A percentile compares a stretch with the other conserved stretches of the same genome.
phyloP scores from a whole-genome alignment of 2,113 vertebrate genomes.

The Tautogolabrus adspersus region DNA sequence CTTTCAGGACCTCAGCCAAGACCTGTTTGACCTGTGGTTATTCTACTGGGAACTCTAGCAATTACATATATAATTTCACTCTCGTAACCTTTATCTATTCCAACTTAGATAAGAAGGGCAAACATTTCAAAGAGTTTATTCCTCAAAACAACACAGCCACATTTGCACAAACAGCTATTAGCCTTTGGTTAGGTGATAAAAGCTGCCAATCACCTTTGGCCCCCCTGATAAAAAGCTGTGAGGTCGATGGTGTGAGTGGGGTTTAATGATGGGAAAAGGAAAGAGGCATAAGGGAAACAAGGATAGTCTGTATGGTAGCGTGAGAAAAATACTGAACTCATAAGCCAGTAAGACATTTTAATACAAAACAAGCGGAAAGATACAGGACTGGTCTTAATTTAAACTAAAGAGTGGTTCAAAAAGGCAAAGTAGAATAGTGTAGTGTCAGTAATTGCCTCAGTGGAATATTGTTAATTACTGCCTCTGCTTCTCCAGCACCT shows the following conservation, averaged over 20 bases:
- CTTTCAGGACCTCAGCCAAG: constrained; percentile 3
- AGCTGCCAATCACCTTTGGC: constrained; percentile 56
- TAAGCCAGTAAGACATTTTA: not conserved
- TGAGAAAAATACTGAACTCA: not conserved
- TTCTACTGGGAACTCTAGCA: not conserved
- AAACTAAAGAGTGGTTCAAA: not conserved
- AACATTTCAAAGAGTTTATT: constrained; percentile 28
- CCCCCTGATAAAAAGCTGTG: constrained; percentile 39
- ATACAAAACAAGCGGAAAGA: not conserved
- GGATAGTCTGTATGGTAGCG: not conserved
- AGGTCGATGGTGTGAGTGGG: constrained; percentile 19
- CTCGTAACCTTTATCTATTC: constrained; percentile 16
- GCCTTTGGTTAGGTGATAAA: not conserved
- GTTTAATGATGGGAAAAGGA: constrained; percentile 12
- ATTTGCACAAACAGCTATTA: constrained; percentile 21
- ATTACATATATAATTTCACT: constrained; percentile 4
- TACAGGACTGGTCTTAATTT: not conserved
- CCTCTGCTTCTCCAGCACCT: not conserved
- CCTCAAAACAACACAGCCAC: constrained; percentile 35
- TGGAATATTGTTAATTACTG: constrained; percentile 25
- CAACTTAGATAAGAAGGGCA: not conserved
- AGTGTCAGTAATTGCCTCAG: constrained; percentile 14
- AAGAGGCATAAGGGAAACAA: not conserved
- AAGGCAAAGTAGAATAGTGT: constrained; percentile 1
- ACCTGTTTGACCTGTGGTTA: constrained; percentile 20